Conservation (phyloP, 2,113 vertebrate genomes). For the Odocoileus virginianus region DNA sequence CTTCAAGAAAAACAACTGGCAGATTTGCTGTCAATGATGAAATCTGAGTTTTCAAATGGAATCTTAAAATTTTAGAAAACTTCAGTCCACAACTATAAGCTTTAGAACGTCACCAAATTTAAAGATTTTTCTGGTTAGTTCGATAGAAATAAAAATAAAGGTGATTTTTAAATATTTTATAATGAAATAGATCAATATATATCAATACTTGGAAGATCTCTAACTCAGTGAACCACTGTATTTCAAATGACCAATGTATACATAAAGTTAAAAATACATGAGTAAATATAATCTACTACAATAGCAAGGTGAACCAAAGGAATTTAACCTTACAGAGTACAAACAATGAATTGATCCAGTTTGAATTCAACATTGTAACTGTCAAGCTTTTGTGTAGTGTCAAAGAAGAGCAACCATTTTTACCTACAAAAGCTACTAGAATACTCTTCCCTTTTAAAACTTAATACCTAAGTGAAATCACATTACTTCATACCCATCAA, state of each 20-base stretch:
- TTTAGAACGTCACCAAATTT: background rate
- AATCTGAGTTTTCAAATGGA: background rate
- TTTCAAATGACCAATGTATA: background rate
- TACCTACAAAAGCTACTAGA: background rate
- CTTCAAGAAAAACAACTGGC: background rate
- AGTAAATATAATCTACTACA: background rate
- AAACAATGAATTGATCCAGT: background rate
- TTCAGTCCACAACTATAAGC: background rate
- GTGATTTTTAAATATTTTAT: background rate
- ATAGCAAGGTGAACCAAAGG: background rate
- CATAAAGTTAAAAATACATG: background rate
- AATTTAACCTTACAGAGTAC: background rate
- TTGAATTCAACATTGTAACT: background rate
- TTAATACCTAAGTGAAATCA: background rate
- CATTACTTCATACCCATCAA: background rate
- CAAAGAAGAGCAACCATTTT: background rate
- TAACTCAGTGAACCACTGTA: background rate
- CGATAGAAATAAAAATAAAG: background rate
- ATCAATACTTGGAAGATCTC: background rate
- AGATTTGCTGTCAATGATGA: background rate
- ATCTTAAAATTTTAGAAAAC: background rate
- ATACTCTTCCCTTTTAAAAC: background rate
- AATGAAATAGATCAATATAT: background rate
- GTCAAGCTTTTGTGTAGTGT: background rate
- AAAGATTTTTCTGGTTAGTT: background rate